A percentile compares a stretch with the other conserved stretches of the same genome.
These are phyloP conservation scores for Elephas maximus DNA, from an alignment of 2,113 vertebrate genomes.

Conservation along the genomic window DNA sequence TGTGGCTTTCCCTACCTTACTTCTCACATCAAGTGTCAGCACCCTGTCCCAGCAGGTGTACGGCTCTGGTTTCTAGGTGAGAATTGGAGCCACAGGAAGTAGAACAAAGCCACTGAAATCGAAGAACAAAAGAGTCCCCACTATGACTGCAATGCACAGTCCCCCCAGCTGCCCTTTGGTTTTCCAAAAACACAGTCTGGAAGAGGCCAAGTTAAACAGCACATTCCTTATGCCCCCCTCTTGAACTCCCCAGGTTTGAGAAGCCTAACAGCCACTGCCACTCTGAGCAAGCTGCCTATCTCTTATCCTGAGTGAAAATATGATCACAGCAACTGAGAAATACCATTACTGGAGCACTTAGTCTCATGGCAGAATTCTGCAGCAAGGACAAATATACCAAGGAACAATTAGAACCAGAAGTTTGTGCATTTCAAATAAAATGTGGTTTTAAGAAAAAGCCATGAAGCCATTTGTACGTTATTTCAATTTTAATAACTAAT, in stretches of 20 bases:
- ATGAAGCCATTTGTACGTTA: background rate
- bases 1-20: background rate
- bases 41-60: background rate
- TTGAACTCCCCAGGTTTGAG: conserved; percentile 39
- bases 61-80: background rate
- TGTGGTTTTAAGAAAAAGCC: conserved; percentile 47
- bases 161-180: background rate
- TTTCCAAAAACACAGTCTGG: background rate
- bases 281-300: conserved; percentile 37
- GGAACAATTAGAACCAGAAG: conserved; percentile 44
- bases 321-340: background rate
- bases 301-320: conserved; percentile 8
- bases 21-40: background rate
- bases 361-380: conserved; percentile 55
- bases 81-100: background rate
- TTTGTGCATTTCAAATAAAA: conserved; percentile 18
- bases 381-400: conserved; percentile 31
- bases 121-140: background rate
- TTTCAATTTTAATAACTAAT: background rate
- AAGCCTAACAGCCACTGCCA: background rate
- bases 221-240: background rate
- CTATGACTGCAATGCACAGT: too few relatives aligned
- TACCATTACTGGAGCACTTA: background rate
- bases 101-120: background rate
- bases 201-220: background rate